Base-by-base conservation (phyloP, 2,888 invertebrate genomes). In the Erynnis tages region DNA sequence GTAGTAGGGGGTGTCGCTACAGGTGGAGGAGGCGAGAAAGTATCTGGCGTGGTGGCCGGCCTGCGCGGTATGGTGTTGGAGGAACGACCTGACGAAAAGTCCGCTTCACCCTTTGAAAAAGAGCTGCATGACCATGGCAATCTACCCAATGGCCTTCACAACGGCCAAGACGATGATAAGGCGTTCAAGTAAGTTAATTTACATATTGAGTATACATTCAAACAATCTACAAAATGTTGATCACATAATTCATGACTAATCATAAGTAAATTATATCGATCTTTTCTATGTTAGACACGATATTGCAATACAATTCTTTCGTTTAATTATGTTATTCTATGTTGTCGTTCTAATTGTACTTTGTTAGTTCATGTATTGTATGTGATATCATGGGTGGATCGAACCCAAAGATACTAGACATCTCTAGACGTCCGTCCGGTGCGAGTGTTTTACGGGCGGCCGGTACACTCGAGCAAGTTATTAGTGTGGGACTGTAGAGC, bases 121-220 rank as follows among this genome's bases (percentile, higher is more conserved):
- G 88, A 89, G 67, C 72, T 85, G 53, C 88, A 89, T 60, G 88
- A 88, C 55, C 88, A 89, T 62, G 87, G 84, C 56, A 66, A 73
- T 59, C 81, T 91, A 73, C 91, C 91, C 58, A 91, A 92, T 69
- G 92, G 92, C 54, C 76, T 89, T 43, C 89, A 89, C 61, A 92
- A 92, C 63, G 90, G 89, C 29, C 86, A 96, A 63, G 96, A 96
- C 67, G 97, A 97, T 71, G 96, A 96, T 71, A 96, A 96, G 90
- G 94, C 94, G 65, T 96, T 96, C 85, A 96, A 96, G 96, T 96
- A 80, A 94, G 95, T 94, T 59, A 4, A 19, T 37, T 37, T 21
- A 11, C 6, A 2, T 29, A 7, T 2, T 10, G 3, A 10, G n/a
- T 27, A n/a, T 7, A 27, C 2, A 10, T 27, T 29, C n/a, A 29